Evolutionary conservation across 2,797 vertebrate genomes (phyloP).

Genomic region (Margarornis squamiger): DNA sequence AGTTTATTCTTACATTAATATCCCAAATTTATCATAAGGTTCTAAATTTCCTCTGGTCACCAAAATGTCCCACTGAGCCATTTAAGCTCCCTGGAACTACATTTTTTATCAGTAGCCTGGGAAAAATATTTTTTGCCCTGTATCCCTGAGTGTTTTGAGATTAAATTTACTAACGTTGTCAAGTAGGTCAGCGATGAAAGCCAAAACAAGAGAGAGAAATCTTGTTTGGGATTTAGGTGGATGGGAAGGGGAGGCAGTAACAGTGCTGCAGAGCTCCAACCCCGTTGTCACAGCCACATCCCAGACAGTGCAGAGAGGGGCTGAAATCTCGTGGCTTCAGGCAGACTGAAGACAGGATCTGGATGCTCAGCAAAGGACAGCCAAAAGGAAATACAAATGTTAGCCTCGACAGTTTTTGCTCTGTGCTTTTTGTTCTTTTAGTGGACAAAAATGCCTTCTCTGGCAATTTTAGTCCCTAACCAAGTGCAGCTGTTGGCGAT

Average conservation of each 20-base stretch:
- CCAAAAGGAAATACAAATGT: background rate
- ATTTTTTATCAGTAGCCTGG: slow-evolving; percentile 17
- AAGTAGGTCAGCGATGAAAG: background rate
- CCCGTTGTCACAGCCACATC: accelerated
- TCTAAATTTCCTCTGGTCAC: slow-evolving; percentile 41
- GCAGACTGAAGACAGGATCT: background rate
- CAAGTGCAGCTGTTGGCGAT: accelerated
- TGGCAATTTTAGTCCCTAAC: background rate
- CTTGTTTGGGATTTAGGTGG: background rate
- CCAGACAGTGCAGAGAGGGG: background rate
- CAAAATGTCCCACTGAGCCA: background rate
- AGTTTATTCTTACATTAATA: slow-evolving; percentile 49
- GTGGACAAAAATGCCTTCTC: background rate
- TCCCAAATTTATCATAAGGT: slow-evolving; percentile 44
- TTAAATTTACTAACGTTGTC: slow-evolving; percentile 7
- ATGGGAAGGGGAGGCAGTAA: background rate
- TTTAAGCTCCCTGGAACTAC: slow-evolving; percentile 19
- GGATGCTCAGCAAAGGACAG: background rate
- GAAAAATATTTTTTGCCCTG: slow-evolving; percentile 29
- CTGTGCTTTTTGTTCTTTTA: background rate
- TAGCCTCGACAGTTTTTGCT: accelerated
- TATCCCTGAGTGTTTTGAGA: slow-evolving; percentile 11
- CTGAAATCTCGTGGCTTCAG: accelerated
- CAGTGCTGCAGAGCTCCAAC: background rate
- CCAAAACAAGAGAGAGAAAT: background rate